Conservation (phyloP, 2,888 invertebrate genomes). For the Meteorus cinctellus region DNA sequence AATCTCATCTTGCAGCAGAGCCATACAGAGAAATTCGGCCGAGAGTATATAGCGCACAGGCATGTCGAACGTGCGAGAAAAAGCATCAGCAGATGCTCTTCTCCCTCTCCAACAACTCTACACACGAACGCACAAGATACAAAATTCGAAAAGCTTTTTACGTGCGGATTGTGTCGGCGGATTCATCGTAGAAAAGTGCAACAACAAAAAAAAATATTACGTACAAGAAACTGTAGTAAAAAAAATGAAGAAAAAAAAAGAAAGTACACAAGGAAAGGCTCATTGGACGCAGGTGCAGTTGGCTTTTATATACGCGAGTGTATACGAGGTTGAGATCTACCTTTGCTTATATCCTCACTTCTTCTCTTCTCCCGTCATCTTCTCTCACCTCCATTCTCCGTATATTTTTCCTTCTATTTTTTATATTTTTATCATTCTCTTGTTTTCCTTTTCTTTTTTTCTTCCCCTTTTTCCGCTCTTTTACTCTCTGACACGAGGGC, state of each 20-base stretch:
- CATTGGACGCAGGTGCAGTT: constrained; percentile 48
- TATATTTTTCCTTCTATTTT: not conserved
- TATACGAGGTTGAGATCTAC: constrained; percentile 41
- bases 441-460: constrained; percentile 8
- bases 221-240: not conserved
- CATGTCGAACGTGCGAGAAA: constrained; percentile 13
- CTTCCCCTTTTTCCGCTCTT: not conserved
- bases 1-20: constrained; percentile 21
- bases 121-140: constrained; percentile 40
- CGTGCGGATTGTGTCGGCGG: constrained; percentile 13
- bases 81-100: not conserved
- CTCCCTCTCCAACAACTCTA: constrained; percentile 17
- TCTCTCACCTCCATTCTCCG: not conserved
- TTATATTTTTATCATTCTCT: not conserved
- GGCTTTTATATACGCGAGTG: constrained; percentile 43
- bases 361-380: not conserved
- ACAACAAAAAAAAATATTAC: constrained; percentile 2
- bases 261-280: not conserved
- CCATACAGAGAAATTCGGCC: constrained; percentile 17
- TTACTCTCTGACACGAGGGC: constrained; percentile 38
- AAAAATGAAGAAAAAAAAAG: constrained; percentile 9
- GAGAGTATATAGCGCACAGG: constrained; percentile 32
- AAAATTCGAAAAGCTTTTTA: constrained; percentile 47
- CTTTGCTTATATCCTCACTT: constrained; percentile 41
- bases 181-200: constrained; percentile 9